A percentile compares a stretch with the other conserved stretches of the same genome.
Conservation (phyloP, 37 sponge, comb jelly and placozoan species). For the Halisarca cf. caerulea region DNA sequence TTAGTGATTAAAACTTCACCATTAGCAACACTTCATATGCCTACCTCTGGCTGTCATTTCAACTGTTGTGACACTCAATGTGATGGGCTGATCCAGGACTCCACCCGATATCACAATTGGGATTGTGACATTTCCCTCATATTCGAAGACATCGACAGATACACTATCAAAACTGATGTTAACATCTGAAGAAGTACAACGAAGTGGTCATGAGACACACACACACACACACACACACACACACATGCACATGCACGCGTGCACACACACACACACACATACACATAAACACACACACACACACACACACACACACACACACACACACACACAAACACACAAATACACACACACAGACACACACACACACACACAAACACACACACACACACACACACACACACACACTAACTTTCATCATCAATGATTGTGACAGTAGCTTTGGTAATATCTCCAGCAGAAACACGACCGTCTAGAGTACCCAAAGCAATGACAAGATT, state of each 20-base stretch:
- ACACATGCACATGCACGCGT: no score
- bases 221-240: no score
- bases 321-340: no score
- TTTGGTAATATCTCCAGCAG: constrained; percentile 1
- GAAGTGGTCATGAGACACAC: background rate
- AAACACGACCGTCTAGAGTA: constrained; percentile 11
- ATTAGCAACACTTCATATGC: no score
- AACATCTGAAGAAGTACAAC: background rate
- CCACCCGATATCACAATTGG: constrained; percentile 12
- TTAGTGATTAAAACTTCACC: no score
- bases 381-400: background rate
- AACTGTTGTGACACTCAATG: background rate
- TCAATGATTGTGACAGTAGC: constrained; percentile 10
- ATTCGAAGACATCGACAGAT: background rate
- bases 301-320: no score
- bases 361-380: no score
- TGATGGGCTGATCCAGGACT: background rate
- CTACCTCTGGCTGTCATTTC: constrained; percentile 8
- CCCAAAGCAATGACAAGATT: background rate
- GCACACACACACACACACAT: no score
- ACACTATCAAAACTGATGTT: background rate
- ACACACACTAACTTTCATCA: background rate
- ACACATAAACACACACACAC: no score
- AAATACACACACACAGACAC: no score
- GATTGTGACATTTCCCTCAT: background rate